Percentiles rank a stretch among this genome's conserved stretches.
These are phyloP conservation scores for Ypsolopha scabrella DNA, from an alignment of 2,888 invertebrate species.

Conservation along the genomic window DNA sequence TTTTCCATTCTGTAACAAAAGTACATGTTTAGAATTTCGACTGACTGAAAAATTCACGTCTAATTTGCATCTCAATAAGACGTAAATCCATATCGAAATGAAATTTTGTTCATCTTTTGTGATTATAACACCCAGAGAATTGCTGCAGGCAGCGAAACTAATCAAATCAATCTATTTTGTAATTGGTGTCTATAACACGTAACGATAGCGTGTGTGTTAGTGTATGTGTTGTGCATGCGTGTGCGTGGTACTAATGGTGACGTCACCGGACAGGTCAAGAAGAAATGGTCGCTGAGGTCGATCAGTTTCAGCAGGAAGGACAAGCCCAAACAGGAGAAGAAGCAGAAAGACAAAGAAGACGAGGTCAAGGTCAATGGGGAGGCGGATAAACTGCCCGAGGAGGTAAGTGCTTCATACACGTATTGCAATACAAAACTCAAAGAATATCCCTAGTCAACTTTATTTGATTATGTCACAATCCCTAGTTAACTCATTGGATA, in stretches of 20 bases:
- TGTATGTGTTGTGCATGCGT: slow-evolving; percentile 20
- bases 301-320: slow-evolving; percentile 91
- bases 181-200: slow-evolving; percentile 18
- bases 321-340: slow-evolving; percentile 85
- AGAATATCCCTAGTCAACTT: no score
- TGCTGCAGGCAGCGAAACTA: slow-evolving; percentile 11
- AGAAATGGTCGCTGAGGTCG: slow-evolving; percentile 91
- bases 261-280: slow-evolving; percentile 71
- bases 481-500: no score
- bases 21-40: no score
- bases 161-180: slow-evolving; percentile 12
- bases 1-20: background rate
- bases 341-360: slow-evolving; percentile 66
- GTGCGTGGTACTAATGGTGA: slow-evolving; percentile 11
- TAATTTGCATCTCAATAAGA: no score
- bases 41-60: no score
- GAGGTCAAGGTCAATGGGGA: slow-evolving; percentile 72
- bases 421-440: no score
- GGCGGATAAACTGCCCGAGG: slow-evolving; percentile 74
- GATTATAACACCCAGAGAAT: no score
- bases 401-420: slow-evolving; percentile 55
- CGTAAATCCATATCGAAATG: no score
- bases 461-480: no score
- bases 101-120: no score
- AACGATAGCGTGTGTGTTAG: background rate